Conservation (phyloP, 1,140 invertebrate species). For the Drosophila malerkotliana region DNA sequence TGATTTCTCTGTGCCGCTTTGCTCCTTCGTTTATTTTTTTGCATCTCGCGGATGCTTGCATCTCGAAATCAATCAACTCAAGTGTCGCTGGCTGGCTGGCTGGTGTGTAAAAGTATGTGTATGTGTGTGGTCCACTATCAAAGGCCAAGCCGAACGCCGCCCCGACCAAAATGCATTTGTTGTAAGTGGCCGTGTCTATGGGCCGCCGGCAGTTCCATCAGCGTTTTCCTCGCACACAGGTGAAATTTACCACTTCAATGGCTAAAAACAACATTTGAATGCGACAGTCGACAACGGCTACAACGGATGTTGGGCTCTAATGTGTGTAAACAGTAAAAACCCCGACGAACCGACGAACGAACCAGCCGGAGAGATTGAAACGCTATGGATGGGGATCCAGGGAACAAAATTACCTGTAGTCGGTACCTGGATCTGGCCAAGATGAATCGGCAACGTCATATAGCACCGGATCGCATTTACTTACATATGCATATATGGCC, state of each 20-base stretch:
- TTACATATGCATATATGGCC: slow-evolving; percentile 50
- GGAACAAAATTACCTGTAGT: slow-evolving; percentile 20
- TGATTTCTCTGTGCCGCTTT: slow-evolving; percentile 13
- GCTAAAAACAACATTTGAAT: slow-evolving; percentile 81
- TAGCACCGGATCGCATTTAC: slow-evolving; percentile 48
- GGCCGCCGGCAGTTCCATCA: slow-evolving; percentile 24
- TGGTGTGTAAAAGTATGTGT: slow-evolving; percentile 2
- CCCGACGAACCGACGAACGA: slow-evolving; percentile 8
- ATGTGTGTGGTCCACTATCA: slow-evolving; percentile 79
- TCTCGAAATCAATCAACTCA: slow-evolving; percentile 79
- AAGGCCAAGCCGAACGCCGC: slow-evolving; percentile 55
- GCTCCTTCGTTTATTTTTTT: slow-evolving; percentile 46
- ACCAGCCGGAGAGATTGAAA: not conserved
- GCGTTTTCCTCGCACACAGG: slow-evolving; percentile 71
- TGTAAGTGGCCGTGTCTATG: slow-evolving; percentile 81
- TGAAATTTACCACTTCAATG: slow-evolving; percentile 81
- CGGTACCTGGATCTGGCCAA: slow-evolving; percentile 45
- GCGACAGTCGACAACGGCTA: slow-evolving; percentile 71
- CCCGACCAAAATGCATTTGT: slow-evolving; percentile 73
- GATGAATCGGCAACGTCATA: slow-evolving; percentile 76
- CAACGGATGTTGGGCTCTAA: slow-evolving; percentile 69
- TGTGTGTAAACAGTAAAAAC: slow-evolving; percentile 74
- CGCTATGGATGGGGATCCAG: slow-evolving; percentile 12
- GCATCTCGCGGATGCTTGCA: slow-evolving; percentile 70
- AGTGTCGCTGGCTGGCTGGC: slow-evolving; percentile 51